Base-by-base conservation (phyloP, 2,888 invertebrate species). In the Toxonevra muliebris region DNA sequence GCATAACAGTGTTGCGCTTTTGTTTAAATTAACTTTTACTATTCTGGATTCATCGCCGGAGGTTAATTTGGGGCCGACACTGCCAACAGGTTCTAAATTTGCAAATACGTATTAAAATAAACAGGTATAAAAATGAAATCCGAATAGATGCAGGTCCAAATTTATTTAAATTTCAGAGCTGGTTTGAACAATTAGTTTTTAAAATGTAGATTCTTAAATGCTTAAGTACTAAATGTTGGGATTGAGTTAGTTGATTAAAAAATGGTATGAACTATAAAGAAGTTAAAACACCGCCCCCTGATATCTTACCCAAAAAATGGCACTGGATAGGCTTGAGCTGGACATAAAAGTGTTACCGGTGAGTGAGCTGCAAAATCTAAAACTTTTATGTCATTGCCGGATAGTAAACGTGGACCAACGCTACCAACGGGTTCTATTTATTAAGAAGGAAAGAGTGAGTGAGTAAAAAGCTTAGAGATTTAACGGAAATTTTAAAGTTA, bases 291-390 rank as follows among this genome's bases (percentile, higher is more conserved):
- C 48, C 20, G 9, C 41, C 30, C 8, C 30, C 13, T 41, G 15
- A 48, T 20, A 30, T 17, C 68, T 74, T 90, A 92, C 92, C 91
- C 90, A 88, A 88, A 90, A 82, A 88, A 85, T 66, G 91, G 91
- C 76, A 91, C 88, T 67, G 92, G 92, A 83, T 87, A 92, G 73
- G 90, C 90, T 85, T 92, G 92, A 76, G 91, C 91, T 55, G 91
- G 88, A 81, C 92, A 92, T 73, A 91, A 86, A 73, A 92, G 80
- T 66, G 90, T 89, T 76, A 90, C 86, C 77, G 86, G 85, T 71
- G 85, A 80, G 71, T 69, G 69, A 9, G 72, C 63, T 9, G 76
- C 68, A 43, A 76, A 76, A 63, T 75, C 75, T 43, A 85, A 72
- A 11, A 85, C 84, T 73, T 83, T 85, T 3, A 85, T 85, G 68